A percentile compares a stretch with the other conserved stretches of the same genome.
Conservation (phyloP, 2,888 invertebrate species). For the Nemotelus nigrinus region DNA sequence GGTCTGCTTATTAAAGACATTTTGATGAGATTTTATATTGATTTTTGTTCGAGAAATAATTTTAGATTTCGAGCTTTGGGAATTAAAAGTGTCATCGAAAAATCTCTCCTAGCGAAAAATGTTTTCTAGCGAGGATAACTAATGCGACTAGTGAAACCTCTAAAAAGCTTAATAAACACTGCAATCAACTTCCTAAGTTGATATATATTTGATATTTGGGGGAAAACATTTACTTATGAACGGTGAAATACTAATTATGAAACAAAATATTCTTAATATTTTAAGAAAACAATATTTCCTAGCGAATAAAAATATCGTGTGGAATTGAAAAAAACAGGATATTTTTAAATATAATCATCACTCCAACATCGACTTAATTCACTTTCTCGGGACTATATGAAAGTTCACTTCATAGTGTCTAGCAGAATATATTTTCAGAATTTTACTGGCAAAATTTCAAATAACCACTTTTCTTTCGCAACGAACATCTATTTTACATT, state of each 20-base stretch:
- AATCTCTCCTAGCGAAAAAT: too few relatives aligned
- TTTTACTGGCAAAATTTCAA: conserved; percentile 44
- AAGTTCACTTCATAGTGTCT: conserved; percentile 29
- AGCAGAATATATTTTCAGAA: conserved; percentile 34
- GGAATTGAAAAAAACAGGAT: not conserved
- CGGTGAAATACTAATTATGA: conserved; percentile 9
- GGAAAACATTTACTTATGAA: not conserved
- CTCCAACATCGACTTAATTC: conserved; percentile 31
- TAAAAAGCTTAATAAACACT: too few relatives aligned
- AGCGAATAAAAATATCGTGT: not conserved
- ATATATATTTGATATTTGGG: not conserved
- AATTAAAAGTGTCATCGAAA: too few relatives aligned
- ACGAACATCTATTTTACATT: conserved; percentile 44
- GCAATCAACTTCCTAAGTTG: not conserved
- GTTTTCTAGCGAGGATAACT: too few relatives aligned
- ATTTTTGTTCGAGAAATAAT: too few relatives aligned
- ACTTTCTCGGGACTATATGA: conserved; percentile 6
- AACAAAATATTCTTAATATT: too few relatives aligned
- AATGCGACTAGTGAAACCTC: too few relatives aligned
- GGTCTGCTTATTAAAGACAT: not conserved
- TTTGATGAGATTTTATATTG: not conserved
- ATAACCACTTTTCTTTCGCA: conserved; percentile 41
- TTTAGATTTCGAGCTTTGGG: too few relatives aligned
- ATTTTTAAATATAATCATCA: not conserved
- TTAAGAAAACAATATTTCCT: conserved; percentile 14